These are phyloP conservation scores for Pipistrellus kuhlii DNA, from an alignment of 2,797 vertebrate genomes.

Conservation along the genomic window DNA sequence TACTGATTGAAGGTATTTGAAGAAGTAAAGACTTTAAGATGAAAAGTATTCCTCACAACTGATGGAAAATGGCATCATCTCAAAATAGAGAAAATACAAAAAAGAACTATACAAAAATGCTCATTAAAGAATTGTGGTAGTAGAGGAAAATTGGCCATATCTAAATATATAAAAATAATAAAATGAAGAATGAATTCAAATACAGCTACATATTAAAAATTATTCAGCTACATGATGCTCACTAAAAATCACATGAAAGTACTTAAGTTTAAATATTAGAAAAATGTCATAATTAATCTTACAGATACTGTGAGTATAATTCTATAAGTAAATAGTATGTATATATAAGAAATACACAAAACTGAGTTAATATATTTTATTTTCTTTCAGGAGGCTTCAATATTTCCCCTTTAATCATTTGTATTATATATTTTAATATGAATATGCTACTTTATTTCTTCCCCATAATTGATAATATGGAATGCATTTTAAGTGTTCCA, in stretches of 20 bases:
- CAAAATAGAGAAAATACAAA: constrained; percentile 6
- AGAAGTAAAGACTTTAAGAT: constrained; percentile 18
- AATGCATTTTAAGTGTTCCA: constrained; percentile 3
- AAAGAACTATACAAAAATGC: background rate
- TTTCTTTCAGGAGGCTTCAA: background rate
- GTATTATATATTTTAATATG: background rate
- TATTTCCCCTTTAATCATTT: background rate
- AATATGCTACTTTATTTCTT: background rate
- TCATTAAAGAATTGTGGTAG: background rate
- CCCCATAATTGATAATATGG: background rate
- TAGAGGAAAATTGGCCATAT: background rate
- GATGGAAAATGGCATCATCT: constrained; percentile 34
- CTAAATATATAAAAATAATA: constrained; percentile 52
- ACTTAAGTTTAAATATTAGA: constrained; percentile 45
- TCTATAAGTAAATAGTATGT: background rate
- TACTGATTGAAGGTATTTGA: constrained; percentile 34
- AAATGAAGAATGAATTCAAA: constrained; percentile 42
- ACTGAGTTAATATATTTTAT: background rate
- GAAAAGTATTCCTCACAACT: background rate
- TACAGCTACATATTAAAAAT: background rate
- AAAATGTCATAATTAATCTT: background rate
- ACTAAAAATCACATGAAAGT: background rate
- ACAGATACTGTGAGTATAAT: background rate
- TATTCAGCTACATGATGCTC: background rate
- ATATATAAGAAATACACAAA: background rate